Percentiles rank a stretch among this genome's conserved stretches.
These are phyloP conservation scores for Gasterosteus nipponicus DNA, from an alignment of 2,113 vertebrate genomes.

Conservation along the genomic window DNA sequence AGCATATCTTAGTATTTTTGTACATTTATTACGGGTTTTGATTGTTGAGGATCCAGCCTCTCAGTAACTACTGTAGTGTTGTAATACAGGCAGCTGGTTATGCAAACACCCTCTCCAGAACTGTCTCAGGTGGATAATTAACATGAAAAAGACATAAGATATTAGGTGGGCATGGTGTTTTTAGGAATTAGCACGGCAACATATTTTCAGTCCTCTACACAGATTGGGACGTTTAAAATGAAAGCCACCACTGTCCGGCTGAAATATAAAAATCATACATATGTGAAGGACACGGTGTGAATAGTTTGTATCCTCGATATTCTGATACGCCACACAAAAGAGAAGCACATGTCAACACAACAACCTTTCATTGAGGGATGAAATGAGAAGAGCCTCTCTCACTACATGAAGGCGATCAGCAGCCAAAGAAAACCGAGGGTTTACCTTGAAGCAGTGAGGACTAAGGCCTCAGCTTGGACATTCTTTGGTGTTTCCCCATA, in stretches of 20 bases:
- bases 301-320: slow-evolving; percentile 14
- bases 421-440: neutral
- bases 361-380: neutral
- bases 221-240: neutral
- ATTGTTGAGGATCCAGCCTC: neutral
- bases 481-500: neutral
- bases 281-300: neutral
- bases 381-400: neutral
- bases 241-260: neutral
- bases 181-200: neutral
- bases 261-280: slow-evolving; percentile 4
- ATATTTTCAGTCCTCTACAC: neutral
- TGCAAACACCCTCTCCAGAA: neutral
- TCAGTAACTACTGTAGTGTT: neutral
- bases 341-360: neutral
- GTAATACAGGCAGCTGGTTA: neutral
- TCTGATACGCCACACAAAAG: slow-evolving; percentile 1
- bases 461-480: neutral
- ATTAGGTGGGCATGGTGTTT: neutral
- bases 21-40: neutral
- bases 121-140: neutral
- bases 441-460: neutral
- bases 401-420: neutral
- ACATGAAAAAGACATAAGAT: neutral
- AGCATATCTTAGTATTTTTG: neutral